Evolutionary conservation across 2,888 invertebrate genomes (phyloP).

Genomic region (Myopa testacea): DNA sequence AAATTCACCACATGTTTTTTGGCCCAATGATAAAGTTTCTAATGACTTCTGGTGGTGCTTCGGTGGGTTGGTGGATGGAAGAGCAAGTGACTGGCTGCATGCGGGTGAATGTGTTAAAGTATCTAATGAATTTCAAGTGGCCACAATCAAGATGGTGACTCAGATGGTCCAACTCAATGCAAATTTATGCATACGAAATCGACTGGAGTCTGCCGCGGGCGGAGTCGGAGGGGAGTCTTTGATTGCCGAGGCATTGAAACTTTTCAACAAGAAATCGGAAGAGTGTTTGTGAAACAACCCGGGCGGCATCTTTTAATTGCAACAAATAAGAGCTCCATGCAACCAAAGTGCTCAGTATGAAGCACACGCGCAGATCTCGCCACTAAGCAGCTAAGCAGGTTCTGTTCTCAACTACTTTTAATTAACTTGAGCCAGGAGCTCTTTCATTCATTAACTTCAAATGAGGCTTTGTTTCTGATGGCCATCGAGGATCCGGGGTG

Average conservation of each 20-base stretch:
- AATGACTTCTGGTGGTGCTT: not conserved
- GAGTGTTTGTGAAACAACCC: not conserved
- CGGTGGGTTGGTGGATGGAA: not conserved
- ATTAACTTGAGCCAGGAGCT: conserved; percentile 28
- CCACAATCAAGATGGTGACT: conserved; percentile 30
- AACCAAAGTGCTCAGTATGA: not conserved
- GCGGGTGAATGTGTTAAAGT: conserved; percentile 12
- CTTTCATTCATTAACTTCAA: conserved; percentile 27
- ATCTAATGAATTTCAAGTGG: conserved; percentile 37
- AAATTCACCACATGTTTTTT: conserved; percentile 34
- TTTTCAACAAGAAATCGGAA: not conserved
- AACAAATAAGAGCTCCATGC: not conserved
- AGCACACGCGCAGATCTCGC: not conserved
- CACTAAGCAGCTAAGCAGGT: not conserved
- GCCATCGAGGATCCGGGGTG: not conserved
- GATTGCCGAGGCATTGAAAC: not conserved
- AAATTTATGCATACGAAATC: conserved; percentile 26
- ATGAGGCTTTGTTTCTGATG: not conserved
- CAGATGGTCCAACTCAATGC: conserved; percentile 18
- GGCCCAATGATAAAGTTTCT: conserved; percentile 19
- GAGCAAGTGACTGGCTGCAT: not conserved
- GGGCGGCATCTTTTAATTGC: not conserved
- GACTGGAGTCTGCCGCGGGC: not conserved
- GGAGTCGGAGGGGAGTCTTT: not conserved
- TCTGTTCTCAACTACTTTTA: conserved; percentile 12